Evolutionary conservation across 2,797 vertebrate genomes (phyloP).

Genomic region (Otus scops): DNA sequence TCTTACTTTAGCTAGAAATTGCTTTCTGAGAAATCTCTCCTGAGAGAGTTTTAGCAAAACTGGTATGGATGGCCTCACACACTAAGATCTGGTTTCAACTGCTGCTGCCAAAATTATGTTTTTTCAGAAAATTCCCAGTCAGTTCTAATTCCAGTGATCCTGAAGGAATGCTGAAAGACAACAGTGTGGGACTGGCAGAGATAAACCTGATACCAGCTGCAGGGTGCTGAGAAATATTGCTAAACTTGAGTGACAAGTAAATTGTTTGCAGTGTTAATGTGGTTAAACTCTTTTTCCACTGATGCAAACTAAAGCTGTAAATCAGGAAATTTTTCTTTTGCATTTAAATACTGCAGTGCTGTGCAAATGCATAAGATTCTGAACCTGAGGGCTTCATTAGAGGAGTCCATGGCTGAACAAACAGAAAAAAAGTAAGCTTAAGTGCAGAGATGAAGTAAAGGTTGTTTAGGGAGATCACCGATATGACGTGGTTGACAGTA

Average conservation of each 20-base stretch:
- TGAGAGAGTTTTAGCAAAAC: background rate
- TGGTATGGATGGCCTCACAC: background rate
- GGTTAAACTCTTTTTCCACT: background rate
- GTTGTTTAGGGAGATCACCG: background rate
- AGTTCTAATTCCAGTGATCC: slow-evolving; percentile 10
- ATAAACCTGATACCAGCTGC: background rate
- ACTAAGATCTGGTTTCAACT: background rate
- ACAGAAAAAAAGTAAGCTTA: background rate
- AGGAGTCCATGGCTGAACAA: background rate
- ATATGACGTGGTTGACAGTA: background rate
- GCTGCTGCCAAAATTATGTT: slow-evolving; percentile 27
- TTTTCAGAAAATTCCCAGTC: slow-evolving; percentile 41
- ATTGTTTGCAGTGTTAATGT: background rate
- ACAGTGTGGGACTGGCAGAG: background rate
- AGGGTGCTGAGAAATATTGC: background rate
- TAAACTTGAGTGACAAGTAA: background rate
- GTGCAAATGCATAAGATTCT: background rate
- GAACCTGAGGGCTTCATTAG: background rate
- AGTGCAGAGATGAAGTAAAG: background rate
- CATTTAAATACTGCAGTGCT: background rate
- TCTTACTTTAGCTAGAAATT: background rate
- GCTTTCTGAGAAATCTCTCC: background rate
- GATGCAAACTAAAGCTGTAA: background rate
- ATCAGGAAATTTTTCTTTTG: background rate
- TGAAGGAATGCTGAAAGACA: slow-evolving; percentile 26